Base-by-base conservation (phyloP, 2,113 vertebrate species). In the Carassius gibelio region DNA sequence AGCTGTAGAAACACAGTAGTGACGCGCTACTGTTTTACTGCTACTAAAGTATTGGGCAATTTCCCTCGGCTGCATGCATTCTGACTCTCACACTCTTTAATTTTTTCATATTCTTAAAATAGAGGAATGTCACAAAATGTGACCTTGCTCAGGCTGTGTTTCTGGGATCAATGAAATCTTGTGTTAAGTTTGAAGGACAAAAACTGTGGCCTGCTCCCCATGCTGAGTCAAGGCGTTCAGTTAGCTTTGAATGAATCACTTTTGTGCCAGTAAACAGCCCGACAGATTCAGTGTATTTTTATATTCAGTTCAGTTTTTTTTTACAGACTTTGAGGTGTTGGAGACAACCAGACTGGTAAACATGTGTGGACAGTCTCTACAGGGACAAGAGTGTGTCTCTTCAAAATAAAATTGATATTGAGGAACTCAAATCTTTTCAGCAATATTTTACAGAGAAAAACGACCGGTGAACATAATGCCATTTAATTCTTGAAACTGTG, bases 311-410 rank as follows among this genome's bases (percentile, higher is more conserved):
- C 74, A 55, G n/a, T 19, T 55, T 14, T 34, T 23, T 55, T 50
- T 76, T 23, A 34, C 26, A 17, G 55, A 55, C 19, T 14, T 72
- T 42, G 36, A 42, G 50, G 50, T 59, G 19, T n/a, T 61, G 5
- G 15, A 78, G 75, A 59, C 50, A 52, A 52, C 14, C 50, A 52
- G 50, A 15, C 50, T 52, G 50, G 50, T 52, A 15, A 52, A 52
- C 50, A 15, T 55, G 75, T 76, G 48, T 76, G 75, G 1, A 76
- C 19, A 19, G 48, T 55, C 75, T 76, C 75, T 76, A 76, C 75
- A 34, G 75, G 50, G 75, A 76, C 7, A 6, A 26, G 45, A 30
- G 13, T 30, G 48, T 52, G n/a, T 30, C 14, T 75, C 50, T 52
- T 52, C 74, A 9, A 52, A 75, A 52, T 9, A 75, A 1, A 13